Evolutionary conservation across 2,888 invertebrate genomes (phyloP), one percentile per base, ranked within the genome.

Genomic region (Amphipoea oculea): DNA sequence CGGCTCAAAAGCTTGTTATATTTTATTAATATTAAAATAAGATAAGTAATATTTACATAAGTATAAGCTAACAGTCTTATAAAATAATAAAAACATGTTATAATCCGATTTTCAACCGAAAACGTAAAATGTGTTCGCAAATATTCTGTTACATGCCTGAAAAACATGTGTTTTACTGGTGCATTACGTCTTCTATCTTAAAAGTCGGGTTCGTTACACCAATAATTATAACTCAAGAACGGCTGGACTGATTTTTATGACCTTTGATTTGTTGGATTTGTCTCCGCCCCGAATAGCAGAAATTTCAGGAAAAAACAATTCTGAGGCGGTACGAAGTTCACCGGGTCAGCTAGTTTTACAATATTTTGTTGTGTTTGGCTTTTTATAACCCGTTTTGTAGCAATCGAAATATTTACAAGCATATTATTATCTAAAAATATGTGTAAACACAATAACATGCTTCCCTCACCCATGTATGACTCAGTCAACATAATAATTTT

Each of bases 331-430:
- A 29, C 29, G 29, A 29, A 29, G 29, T 29, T 29, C 29, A 29
- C 29, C 29, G 29, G 29, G 29, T 29, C 29, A 29, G 29, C 29
- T 29, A 29, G 29, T 29, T 29, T 40, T 12, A 20, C 29, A 40
- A 40, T 40, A 57, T 36, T 48, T 48, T 20, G 20, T 23, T 54
- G 45, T 54, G 54, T n/a, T 77, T 78, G 78, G 36, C 36, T 65
- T 78, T 78, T 40, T 66, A 78, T 23, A 36, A 65, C 29, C 54
- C n/a, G 36, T 57, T 66, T 54, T 66, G 1, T 57, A 66, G 20
- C n/a, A 66, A 66, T 77, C 14, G 54, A 78, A 45, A 36, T 65
- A 45, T 57, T 54, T 65, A 11, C 5, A 17, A 51, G 17, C 5
- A 17, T 36, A 42, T 9, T 45, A 29, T 3, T 68, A 66, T 57